Conservation (phyloP, 2,113 vertebrate genomes). For the Mola mola region DNA sequence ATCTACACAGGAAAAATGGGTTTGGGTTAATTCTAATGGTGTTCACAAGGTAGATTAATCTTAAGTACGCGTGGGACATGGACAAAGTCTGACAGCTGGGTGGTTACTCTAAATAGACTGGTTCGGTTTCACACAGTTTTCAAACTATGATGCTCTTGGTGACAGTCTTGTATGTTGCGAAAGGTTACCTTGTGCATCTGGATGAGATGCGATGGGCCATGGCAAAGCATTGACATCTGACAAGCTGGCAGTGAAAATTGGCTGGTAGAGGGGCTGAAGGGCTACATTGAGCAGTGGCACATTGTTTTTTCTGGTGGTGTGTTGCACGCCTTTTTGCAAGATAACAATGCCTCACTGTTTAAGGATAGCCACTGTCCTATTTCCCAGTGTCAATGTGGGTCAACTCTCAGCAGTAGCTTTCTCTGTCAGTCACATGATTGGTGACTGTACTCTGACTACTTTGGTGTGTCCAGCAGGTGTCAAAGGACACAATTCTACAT, state of each 20-base stretch:
- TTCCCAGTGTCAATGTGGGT: slow-evolving; percentile 2
- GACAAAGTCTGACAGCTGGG: no score
- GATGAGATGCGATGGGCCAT: background rate
- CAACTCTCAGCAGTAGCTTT: background rate
- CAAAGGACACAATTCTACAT: background rate
- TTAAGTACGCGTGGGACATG: no score
- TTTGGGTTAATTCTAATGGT: no score
- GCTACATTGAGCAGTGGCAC: background rate
- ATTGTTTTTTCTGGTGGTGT: background rate
- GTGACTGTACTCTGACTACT: background rate
- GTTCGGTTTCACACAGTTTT: no score
- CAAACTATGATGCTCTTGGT: no score
- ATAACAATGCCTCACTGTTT: background rate
- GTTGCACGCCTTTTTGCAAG: background rate
- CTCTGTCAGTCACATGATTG: background rate
- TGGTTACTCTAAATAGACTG: no score
- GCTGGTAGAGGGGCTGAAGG: background rate
- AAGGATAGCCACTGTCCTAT: background rate
- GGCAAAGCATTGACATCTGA: background rate
- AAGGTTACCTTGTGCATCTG: background rate
- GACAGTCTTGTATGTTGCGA: no score
- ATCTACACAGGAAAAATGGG: no score
- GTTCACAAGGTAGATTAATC: no score
- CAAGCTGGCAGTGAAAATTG: background rate
- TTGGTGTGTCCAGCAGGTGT: background rate